These are phyloP conservation scores for Phainopepla nitens DNA, from an alignment of 2,113 vertebrate genomes.

Conservation along the genomic window DNA sequence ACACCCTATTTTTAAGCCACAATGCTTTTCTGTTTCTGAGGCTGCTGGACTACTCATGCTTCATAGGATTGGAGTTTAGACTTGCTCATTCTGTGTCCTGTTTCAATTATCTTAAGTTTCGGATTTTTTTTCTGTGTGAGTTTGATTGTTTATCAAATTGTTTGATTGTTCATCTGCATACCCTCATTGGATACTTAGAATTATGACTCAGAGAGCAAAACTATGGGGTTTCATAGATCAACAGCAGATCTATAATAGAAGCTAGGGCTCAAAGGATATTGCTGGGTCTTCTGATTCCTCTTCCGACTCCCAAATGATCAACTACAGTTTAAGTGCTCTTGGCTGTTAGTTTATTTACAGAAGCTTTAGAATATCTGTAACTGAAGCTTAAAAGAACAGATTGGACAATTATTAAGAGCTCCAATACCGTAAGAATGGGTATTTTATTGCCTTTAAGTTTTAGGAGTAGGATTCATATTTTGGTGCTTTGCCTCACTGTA, in stretches of 20 bases:
- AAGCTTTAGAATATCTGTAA: not conserved
- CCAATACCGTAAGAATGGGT: not conserved
- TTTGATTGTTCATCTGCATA: not conserved
- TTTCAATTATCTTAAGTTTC: not conserved
- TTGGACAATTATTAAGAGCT: not conserved
- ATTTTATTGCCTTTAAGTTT: not conserved
- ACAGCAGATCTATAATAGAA: not conserved
- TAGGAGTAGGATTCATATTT: not conserved
- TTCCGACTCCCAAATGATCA: not conserved
- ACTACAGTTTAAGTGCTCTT: not conserved
- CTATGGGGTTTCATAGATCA: not conserved
- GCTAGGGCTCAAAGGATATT: not conserved
- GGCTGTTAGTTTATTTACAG: not conserved
- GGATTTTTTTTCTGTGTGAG: fast-evolving
- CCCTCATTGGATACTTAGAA: not conserved
- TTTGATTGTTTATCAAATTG: not conserved
- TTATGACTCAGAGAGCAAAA: not conserved
- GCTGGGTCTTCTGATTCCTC: not conserved
- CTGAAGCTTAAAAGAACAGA: not conserved
- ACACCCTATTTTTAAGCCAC: slow-evolving; percentile 52
- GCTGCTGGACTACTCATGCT: not conserved
- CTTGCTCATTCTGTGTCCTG: not conserved
- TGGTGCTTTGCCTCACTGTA: not conserved
- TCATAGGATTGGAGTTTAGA: not conserved
- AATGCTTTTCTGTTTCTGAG: slow-evolving; percentile 13